Percentiles rank a stretch among this genome's conserved stretches.
phyloP scores from a whole-genome alignment of 2,113 vertebrate genomes.

The Engraulis encrasicolus region DNA sequence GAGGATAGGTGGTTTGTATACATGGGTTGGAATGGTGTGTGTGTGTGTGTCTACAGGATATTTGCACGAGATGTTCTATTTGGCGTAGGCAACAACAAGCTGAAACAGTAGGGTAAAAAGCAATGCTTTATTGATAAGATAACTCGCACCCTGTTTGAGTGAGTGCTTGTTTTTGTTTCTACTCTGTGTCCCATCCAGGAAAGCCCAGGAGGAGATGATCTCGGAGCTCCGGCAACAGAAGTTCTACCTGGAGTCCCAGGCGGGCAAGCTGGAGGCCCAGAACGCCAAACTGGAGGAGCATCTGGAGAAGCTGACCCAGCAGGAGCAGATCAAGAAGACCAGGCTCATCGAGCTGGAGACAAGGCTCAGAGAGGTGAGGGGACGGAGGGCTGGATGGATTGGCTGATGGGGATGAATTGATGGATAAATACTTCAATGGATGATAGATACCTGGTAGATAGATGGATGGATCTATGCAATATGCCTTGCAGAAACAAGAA shows the following conservation, averaged over 20 bases:
- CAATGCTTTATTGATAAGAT: background rate
- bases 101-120: background rate
- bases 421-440: too few species aligned
- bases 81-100: too few species aligned
- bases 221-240: slow-evolving; percentile 98
- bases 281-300: slow-evolving; percentile 96
- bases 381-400: background rate
- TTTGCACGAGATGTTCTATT: too few species aligned
- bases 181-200: slow-evolving; percentile 74
- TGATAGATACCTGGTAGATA: background rate
- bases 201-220: slow-evolving; percentile 99
- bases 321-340: slow-evolving; percentile 93
- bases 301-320: slow-evolving; percentile 94
- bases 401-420: background rate
- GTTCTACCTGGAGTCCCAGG: slow-evolving; percentile 98
- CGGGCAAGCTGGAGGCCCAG: slow-evolving; percentile 95
- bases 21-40: too few species aligned
- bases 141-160: background rate
- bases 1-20: too few species aligned
- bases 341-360: slow-evolving; percentile 91
- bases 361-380: slow-evolving; percentile 85
- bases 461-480: background rate
- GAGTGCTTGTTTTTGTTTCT: background rate
- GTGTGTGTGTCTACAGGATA: too few species aligned
- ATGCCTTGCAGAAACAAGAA: too few species aligned